Percentiles rank a stretch among this genome's conserved stretches.
Evolutionary conservation across 2,113 vertebrate genomes (phyloP).

Genomic region (Catharus fuscescens): DNA sequence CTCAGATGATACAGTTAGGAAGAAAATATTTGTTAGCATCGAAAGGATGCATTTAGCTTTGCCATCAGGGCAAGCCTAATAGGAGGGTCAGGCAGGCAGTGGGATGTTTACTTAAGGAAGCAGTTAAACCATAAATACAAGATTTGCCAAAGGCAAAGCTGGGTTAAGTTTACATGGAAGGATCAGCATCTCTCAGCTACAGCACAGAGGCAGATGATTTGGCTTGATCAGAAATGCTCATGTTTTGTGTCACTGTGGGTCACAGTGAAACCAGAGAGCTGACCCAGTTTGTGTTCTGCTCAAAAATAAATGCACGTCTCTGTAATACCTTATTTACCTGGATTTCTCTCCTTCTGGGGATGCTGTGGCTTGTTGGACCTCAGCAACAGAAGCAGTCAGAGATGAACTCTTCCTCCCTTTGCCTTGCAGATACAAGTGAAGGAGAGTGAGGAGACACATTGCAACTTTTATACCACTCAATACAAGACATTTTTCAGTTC

Average conservation of each 20-base stretch:
- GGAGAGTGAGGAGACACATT: neutral
- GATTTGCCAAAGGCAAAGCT: neutral
- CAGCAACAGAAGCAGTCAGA: neutral
- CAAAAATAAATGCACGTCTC: neutral
- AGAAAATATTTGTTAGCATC: neutral
- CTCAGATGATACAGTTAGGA: neutral
- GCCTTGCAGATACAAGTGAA: neutral
- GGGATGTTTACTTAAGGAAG: conserved; percentile 27
- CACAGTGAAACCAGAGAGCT: neutral
- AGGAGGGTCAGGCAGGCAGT: conserved; percentile 5
- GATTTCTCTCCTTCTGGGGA: neutral
- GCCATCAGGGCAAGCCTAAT: conserved; percentile 29
- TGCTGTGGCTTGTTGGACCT: neutral
- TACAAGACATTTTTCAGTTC: neutral
- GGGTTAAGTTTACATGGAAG: neutral
- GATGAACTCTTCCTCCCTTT: neutral
- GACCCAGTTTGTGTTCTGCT: neutral
- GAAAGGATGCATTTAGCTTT: neutral
- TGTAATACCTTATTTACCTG: neutral
- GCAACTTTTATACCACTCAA: neutral
- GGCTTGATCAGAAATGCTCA: neutral
- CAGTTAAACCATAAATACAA: neutral
- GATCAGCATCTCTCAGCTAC: neutral
- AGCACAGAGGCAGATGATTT: neutral
- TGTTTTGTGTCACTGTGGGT: neutral